Conservation (phyloP, 2,797 vertebrate species). For the Australoheros facetus region DNA sequence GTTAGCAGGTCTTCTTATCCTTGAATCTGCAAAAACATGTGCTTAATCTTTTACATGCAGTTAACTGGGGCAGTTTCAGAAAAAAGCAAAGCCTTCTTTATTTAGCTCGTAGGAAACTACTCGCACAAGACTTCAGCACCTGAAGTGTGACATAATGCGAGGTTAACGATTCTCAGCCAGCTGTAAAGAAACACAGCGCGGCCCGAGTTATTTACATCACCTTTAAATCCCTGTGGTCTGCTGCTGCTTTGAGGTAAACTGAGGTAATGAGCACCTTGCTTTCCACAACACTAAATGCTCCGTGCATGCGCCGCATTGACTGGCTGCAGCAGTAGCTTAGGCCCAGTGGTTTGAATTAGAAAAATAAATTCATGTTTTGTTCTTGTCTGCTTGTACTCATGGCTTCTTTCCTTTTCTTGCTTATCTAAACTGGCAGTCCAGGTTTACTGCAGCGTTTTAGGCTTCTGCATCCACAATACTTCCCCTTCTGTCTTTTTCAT, state of each 20-base stretch:
- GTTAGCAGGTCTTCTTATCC: background rate
- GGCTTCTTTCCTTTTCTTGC: slow-evolving; percentile 15
- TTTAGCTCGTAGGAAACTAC: slow-evolving; percentile 55
- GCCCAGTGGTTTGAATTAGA: slow-evolving; percentile 55
- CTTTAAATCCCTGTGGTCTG: slow-evolving; percentile 55
- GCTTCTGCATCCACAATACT: slow-evolving; percentile 31
- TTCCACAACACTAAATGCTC: slow-evolving; percentile 56
- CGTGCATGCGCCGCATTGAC: slow-evolving; percentile 32
- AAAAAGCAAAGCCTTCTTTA: slow-evolving; percentile 30
- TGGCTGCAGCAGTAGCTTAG: slow-evolving; percentile 28
- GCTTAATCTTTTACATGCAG: background rate
- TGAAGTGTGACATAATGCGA: slow-evolving; percentile 46
- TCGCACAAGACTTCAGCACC: slow-evolving; percentile 13
- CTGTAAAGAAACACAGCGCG: slow-evolving; percentile 40
- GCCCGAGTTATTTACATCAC: slow-evolving; percentile 58
- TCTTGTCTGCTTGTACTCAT: slow-evolving; percentile 16
- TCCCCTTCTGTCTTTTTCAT: slow-evolving; percentile 39
- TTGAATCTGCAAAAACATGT: background rate
- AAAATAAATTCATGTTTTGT: slow-evolving; percentile 41
- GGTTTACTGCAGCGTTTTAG: slow-evolving; percentile 21
- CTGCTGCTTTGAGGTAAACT: slow-evolving; percentile 67
- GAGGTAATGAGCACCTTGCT: slow-evolving; percentile 53
- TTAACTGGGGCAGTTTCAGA: background rate
- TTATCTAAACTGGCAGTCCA: slow-evolving; percentile 46
- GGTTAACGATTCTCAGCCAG: slow-evolving; percentile 46